Evolutionary conservation across 2,113 vertebrate genomes (phyloP).

Genomic region (Mastomys natalensis): DNA sequence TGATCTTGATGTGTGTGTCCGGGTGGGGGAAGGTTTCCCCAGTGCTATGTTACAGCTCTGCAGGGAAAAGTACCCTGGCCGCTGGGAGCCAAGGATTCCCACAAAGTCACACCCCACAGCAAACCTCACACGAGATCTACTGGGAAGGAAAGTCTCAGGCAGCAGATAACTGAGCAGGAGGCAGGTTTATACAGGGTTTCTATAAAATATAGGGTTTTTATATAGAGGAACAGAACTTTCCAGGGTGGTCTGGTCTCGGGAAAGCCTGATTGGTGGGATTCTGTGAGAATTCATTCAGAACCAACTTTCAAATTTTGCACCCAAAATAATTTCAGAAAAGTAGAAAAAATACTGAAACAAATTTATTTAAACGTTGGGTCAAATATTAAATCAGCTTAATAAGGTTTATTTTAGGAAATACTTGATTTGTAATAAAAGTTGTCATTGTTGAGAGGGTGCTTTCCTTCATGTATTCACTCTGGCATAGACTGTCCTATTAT

Average conservation of each 20-base stretch:
- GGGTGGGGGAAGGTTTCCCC: background rate
- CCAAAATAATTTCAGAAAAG: background rate
- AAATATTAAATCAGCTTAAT: conserved; percentile 32
- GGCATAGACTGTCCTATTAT: background rate
- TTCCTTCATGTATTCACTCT: background rate
- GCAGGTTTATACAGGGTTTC: background rate
- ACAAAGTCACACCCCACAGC: background rate
- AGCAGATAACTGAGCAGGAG: background rate
- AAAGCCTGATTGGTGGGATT: background rate
- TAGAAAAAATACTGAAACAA: conserved; percentile 24
- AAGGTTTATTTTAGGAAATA: background rate
- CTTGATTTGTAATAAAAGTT: background rate
- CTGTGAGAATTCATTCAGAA: background rate
- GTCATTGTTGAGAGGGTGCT: background rate
- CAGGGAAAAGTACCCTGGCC: background rate
- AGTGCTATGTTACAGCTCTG: background rate
- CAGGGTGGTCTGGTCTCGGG: background rate
- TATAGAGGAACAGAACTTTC: background rate
- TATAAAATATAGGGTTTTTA: background rate
- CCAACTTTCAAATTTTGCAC: background rate
- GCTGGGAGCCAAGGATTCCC: background rate
- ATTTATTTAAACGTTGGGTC: conserved; percentile 51
- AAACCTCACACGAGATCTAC: background rate
- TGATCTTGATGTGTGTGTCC: background rate
- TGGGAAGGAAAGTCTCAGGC: background rate